phyloP scores from a whole-genome alignment of 2,888 invertebrate genomes.

The Dicyrtoma fusca region DNA sequence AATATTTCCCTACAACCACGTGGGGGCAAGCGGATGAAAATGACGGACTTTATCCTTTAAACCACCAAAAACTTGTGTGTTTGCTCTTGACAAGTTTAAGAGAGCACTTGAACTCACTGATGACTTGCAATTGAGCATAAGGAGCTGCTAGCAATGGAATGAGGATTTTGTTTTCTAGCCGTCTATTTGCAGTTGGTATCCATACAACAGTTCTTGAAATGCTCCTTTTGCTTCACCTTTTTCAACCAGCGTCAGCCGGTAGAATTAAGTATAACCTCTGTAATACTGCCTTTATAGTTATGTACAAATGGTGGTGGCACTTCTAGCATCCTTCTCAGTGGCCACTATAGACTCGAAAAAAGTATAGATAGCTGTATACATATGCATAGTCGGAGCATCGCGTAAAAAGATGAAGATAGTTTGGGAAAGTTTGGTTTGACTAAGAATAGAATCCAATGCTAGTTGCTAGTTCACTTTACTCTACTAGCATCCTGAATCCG shows the following conservation, averaged over 20 bases:
- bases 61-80: too few relatives aligned
- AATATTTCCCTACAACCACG: too few relatives aligned
- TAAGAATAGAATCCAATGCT: conserved; percentile 32
- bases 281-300: neutral
- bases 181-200: neutral
- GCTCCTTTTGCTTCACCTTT: neutral
- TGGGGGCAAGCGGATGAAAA: too few relatives aligned
- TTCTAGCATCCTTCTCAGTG: too few relatives aligned
- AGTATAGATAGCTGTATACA: neutral
- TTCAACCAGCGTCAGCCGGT: too few relatives aligned
- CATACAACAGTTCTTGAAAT: too few relatives aligned
- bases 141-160: neutral
- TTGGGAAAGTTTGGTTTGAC: conserved; percentile 29
- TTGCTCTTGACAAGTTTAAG: too few relatives aligned
- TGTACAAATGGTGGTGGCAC: too few relatives aligned
- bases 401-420: conserved; percentile 29
- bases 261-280: neutral
- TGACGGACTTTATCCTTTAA: too few relatives aligned
- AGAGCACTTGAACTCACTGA: too few relatives aligned
- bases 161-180: neutral
- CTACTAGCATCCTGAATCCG: too few relatives aligned
- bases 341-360: neutral
- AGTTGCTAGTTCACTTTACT: conserved; percentile 2
- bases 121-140: too few relatives aligned
- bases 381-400: neutral